Conservation (phyloP, 2,888 invertebrate genomes). For the Drosophila paracracens region DNA sequence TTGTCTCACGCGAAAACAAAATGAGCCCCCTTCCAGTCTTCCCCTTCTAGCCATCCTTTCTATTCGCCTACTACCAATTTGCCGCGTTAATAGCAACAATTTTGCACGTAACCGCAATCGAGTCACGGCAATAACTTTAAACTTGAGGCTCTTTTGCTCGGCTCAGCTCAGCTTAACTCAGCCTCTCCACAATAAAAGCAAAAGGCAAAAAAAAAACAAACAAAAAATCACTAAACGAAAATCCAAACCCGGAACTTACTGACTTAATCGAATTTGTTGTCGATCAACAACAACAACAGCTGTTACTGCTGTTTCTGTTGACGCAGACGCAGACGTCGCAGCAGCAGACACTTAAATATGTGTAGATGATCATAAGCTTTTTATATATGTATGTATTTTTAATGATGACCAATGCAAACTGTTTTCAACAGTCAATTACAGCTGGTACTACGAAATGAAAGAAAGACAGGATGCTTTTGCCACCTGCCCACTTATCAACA, state of each 20-base stretch:
- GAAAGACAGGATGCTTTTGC: slow-evolving; percentile 4
- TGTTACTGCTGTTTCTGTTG: slow-evolving; percentile 30
- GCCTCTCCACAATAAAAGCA: slow-evolving; percentile 36
- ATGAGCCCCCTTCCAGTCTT: neutral
- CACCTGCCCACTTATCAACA: slow-evolving; percentile 35
- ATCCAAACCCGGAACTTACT: slow-evolving; percentile 77
- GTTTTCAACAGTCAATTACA: slow-evolving; percentile 33
- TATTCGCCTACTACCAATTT: slow-evolving; percentile 1
- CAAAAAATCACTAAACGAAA: slow-evolving; percentile 65
- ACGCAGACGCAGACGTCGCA: slow-evolving; percentile 47
- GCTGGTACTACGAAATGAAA: neutral
- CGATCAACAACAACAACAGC: slow-evolving; percentile 62
- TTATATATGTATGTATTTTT: slow-evolving; percentile 14
- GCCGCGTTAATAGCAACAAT: slow-evolving; percentile 41
- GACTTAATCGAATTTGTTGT: slow-evolving; percentile 79
- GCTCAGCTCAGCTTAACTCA: slow-evolving; percentile 12
- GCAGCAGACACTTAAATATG: slow-evolving; percentile 40
- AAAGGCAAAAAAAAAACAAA: slow-evolving; percentile 35
- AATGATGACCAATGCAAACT: slow-evolving; percentile 49
- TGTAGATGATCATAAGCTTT: slow-evolving; percentile 40
- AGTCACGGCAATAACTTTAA: slow-evolving; percentile 57
- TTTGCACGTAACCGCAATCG: slow-evolving; percentile 61
- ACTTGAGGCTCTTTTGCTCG: slow-evolving; percentile 36
- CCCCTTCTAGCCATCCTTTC: neutral
- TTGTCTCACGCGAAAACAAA: slow-evolving; percentile 44